Percentiles rank a stretch among this genome's conserved stretches.
phyloP scores from a whole-genome alignment of 2,888 invertebrate species.

The Caenorhabditis doughertyi region DNA sequence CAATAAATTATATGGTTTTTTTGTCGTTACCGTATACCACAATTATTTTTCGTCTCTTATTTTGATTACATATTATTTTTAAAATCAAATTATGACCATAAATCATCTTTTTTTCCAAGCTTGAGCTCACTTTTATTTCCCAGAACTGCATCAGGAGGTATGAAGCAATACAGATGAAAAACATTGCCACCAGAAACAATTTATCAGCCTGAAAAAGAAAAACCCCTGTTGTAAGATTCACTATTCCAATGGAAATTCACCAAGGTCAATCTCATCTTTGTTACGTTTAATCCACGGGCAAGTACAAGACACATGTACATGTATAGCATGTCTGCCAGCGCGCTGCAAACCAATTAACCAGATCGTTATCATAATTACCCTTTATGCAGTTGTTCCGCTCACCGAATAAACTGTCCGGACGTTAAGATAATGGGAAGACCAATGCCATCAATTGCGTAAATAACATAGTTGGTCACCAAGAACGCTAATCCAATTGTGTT shows the following conservation, averaged over 20 bases:
- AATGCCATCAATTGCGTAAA: slow-evolving; percentile 89
- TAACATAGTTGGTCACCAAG: slow-evolving; percentile 86
- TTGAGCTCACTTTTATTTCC: slow-evolving; percentile 72
- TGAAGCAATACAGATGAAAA: slow-evolving; percentile 47
- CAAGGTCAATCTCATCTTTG: slow-evolving; percentile 65
- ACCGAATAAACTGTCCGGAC: slow-evolving; percentile 83
- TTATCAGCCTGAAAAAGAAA: slow-evolving; percentile 45
- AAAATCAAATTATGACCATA: no score
- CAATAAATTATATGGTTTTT: no score
- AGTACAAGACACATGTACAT: slow-evolving; percentile 63
- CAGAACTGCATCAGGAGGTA: slow-evolving; percentile 71
- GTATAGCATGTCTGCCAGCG: slow-evolving; percentile 64
- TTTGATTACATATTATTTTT: no score
- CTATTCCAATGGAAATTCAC: slow-evolving; percentile 9
- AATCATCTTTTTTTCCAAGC: no score
- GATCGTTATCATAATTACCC: slow-evolving; percentile 35
- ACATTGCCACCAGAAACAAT: slow-evolving; percentile 43
- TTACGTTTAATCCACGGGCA: slow-evolving; percentile 66
- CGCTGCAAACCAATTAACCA: slow-evolving; percentile 57
- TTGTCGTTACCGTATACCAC: no score
- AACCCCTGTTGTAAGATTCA: neutral
- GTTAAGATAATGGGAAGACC: slow-evolving; percentile 85
- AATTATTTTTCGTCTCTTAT: no score
- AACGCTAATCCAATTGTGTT: slow-evolving; percentile 60
- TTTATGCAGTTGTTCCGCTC: slow-evolving; percentile 3